Conservation (phyloP, 2,113 vertebrate genomes). For the Sinocyclocheilus maitianheensis region DNA sequence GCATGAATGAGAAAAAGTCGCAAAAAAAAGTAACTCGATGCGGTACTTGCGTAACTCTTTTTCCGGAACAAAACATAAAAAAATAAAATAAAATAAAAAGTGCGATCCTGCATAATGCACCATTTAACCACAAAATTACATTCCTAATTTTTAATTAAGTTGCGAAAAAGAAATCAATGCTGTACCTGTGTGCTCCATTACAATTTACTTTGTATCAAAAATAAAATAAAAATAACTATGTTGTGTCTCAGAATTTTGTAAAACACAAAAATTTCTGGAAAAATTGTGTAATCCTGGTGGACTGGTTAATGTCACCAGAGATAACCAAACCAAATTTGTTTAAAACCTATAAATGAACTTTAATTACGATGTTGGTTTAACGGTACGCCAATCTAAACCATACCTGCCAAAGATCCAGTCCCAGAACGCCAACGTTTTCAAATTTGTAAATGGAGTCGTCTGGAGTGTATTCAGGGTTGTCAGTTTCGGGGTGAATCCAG, state of each 20-base stretch:
- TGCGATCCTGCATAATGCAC: background rate
- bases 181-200: background rate
- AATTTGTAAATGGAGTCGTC: conserved; percentile 80
- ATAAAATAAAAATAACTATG: background rate
- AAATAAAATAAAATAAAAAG: too few species aligned
- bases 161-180: background rate
- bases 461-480: conserved; percentile 74
- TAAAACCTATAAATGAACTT: background rate
- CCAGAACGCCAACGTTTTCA: conserved; percentile 77
- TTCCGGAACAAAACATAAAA: too few species aligned
- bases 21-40: background rate
- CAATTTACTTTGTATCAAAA: background rate
- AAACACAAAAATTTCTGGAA: background rate
- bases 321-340: background rate
- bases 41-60: background rate
- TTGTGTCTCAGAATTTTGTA: background rate
- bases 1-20: too few species aligned
- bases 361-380: background rate
- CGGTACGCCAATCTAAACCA: background rate
- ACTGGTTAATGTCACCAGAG: background rate
- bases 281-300: too few species aligned
- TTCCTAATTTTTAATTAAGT: too few species aligned
- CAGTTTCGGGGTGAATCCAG: conserved; percentile 84
- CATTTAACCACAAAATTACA: too few species aligned
- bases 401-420: conserved; percentile 91